Base-by-base conservation (phyloP, 2,797 vertebrate species). In the Gobio occitaniae region DNA sequence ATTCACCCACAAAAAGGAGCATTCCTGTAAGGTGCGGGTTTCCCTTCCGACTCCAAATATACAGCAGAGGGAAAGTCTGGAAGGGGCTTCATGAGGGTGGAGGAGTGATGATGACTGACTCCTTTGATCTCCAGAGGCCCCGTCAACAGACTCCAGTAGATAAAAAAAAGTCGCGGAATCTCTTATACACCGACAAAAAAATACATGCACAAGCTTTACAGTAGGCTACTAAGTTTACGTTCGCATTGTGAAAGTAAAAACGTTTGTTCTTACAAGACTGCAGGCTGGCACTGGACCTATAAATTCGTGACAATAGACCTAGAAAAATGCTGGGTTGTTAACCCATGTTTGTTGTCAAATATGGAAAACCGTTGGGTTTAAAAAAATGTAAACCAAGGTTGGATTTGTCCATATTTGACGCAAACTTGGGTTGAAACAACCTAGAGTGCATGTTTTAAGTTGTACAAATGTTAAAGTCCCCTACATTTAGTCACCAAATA, bases 61-160 rank as follows among this genome's bases (percentile, higher is more conserved):
- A 93, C 90, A 93, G 92, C 92, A 91, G 89, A 92, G 90, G 91
- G 90, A 91, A 91, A 90, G 91, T 93, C 92, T 92, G 90, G 89
- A 91, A 89, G 89, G 91, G 89, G 85, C 87, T 91, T 85, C 86
- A 88, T 90, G 90, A 90, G 88, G 86, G 81, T 84, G 89, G 89
- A 91, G 93, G 93, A 93, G 90, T 92, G 93, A 93, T 92, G 93
- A 93, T 92, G 93, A 92, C 88, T 90, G 90, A n/a, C 70, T 54
- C 48, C 94, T 95, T 94, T 95, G 94, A 95, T 95, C 93, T 92
- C 89, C 71, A 83, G 90, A 91, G 90, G 92, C 91, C 91, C 91
- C 17, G 84, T 91, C 89, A 90, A 92, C 86, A 92, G 92, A 80
- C 68, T 47, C 36, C 11, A 21, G 6, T 4, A 86, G 84, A 90